A percentile compares a stretch with the other conserved stretches of the same genome.
phyloP scores from a whole-genome alignment of 2,113 vertebrate genomes.

The Trachemys scripta region DNA sequence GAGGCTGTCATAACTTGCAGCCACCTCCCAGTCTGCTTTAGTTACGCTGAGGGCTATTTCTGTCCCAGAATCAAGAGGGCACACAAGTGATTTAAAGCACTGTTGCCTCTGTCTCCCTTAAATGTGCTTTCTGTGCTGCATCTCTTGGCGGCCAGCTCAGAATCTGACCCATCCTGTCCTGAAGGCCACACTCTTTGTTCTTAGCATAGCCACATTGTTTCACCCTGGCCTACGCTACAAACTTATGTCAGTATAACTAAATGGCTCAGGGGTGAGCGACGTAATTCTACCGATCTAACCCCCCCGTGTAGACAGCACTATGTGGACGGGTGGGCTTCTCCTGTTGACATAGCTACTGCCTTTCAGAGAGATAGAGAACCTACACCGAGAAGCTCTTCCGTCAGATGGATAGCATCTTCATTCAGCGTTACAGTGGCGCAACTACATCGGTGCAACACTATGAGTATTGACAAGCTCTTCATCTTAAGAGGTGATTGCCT shows the following conservation, averaged over 20 bases:
- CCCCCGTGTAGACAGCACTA: neutral
- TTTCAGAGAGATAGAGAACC: neutral
- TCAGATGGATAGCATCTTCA: neutral
- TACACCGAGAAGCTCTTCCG: neutral
- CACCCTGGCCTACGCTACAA: neutral
- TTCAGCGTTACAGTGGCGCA: neutral
- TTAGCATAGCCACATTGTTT: neutral
- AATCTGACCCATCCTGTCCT: neutral
- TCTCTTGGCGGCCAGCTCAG: neutral
- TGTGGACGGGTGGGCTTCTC: neutral
- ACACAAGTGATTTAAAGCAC: neutral
- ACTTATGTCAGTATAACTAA: neutral
- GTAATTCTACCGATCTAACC: neutral
- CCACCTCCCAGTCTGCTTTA: neutral
- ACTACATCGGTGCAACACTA: neutral
- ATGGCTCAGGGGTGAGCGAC: neutral
- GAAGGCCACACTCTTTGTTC: neutral
- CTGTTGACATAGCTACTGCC: neutral
- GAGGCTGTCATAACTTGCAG: neutral
- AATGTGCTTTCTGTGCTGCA: neutral
- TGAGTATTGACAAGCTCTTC: neutral
- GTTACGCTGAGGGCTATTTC: neutral
- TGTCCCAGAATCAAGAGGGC: neutral
- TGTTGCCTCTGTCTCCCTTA: neutral
- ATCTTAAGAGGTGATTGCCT: neutral